phyloP scores from a whole-genome alignment of 2,113 vertebrate genomes.

The Myodes glareolus region DNA sequence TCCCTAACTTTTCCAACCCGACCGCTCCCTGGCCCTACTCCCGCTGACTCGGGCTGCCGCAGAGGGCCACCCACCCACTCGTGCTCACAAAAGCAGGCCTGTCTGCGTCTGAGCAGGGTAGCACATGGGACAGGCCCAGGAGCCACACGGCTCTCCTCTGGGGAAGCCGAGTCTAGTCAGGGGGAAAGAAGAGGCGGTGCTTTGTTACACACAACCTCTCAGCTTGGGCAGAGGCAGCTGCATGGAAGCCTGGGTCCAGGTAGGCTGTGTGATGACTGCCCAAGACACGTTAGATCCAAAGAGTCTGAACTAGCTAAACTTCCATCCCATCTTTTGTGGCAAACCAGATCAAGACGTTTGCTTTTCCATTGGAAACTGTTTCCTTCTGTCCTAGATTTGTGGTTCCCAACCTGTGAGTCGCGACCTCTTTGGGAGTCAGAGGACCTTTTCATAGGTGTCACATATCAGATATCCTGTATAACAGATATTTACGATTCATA shows the following conservation, averaged over 20 bases:
- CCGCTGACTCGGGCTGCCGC: background rate
- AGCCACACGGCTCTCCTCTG: background rate
- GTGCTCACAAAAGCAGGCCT: conserved; percentile 59
- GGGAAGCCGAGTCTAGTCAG: conserved; percentile 21
- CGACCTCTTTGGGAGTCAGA: background rate
- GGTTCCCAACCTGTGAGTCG: background rate
- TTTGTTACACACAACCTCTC: background rate
- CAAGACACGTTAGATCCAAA: background rate
- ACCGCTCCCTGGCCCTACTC: conserved; percentile 38
- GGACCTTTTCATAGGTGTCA: background rate
- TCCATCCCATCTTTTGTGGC: background rate
- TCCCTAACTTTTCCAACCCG: background rate
- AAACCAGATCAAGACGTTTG: background rate
- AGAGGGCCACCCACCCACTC: background rate
- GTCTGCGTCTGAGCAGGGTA: conserved; percentile 25
- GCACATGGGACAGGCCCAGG: background rate
- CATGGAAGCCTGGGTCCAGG: background rate
- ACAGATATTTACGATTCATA: background rate
- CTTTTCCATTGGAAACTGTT: background rate
- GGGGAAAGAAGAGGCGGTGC: background rate
- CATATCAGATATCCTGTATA: background rate
- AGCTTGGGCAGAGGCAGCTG: background rate
- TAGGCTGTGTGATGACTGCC: background rate
- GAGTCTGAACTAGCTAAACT: background rate
- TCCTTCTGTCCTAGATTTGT: background rate